Conservation (phyloP, 2,113 vertebrate species). For the Syrrhaptes paradoxus region DNA sequence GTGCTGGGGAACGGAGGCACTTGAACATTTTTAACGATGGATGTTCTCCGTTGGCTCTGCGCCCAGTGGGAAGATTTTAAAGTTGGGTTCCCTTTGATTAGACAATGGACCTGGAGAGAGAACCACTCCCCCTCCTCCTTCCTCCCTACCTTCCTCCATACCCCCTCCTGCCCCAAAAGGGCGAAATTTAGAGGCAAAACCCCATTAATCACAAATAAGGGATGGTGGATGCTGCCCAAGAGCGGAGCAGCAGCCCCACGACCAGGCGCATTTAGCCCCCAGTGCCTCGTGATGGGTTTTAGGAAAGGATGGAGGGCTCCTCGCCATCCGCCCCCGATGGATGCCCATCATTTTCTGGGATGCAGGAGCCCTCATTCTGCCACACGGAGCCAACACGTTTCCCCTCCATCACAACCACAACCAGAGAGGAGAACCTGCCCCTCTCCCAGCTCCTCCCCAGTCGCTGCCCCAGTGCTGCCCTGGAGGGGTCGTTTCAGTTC, state of each 20-base stretch:
- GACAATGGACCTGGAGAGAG: neutral
- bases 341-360: neutral
- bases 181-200: conserved; percentile 31
- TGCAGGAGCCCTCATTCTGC: neutral
- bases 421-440: neutral
- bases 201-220: neutral
- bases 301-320: neutral
- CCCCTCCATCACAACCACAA: neutral
- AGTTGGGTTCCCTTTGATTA: conserved; percentile 29
- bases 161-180: neutral
- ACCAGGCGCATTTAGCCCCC: accelerated
- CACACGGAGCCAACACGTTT: neutral
- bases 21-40: conserved; percentile 42
- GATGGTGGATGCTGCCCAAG: neutral
- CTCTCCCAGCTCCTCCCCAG: neutral
- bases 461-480: neutral
- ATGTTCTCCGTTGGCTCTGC: neutral
- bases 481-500: neutral
- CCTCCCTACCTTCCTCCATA: neutral
- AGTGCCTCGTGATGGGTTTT: neutral
- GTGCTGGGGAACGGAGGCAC: neutral
- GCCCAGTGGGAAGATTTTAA: conserved; percentile 15
- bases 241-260: accelerated
- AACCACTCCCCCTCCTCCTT: neutral
- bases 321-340: neutral